phyloP scores from a whole-genome alignment of 2,113 vertebrate genomes.

The Rhadina sibilatrix region DNA sequence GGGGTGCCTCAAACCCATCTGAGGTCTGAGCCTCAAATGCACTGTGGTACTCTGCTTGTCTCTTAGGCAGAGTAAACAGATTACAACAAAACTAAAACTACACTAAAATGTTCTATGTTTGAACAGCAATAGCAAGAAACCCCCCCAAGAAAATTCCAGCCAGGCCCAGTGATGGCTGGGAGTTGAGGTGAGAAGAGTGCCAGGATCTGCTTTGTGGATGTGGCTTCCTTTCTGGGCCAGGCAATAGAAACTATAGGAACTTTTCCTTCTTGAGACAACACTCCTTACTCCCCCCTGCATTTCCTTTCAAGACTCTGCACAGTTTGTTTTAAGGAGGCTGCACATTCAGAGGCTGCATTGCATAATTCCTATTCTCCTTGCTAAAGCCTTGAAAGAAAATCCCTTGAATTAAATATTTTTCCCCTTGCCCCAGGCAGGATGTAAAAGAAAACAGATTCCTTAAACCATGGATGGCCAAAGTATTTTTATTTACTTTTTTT shows the following conservation, averaged over 20 bases:
- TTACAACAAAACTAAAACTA: background rate
- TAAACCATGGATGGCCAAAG: background rate
- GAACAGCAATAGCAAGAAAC: background rate
- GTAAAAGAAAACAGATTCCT: background rate
- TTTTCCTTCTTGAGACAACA: background rate
- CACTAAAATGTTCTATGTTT: background rate
- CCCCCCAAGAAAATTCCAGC: fast-evolving
- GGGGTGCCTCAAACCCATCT: background rate
- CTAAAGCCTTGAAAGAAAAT: background rate
- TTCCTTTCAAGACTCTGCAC: background rate
- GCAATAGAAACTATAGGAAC: background rate
- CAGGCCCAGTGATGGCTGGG: fast-evolving
- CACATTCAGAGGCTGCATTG: background rate
- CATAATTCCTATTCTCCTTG: background rate
- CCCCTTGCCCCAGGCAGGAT: background rate
- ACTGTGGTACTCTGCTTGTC: background rate
- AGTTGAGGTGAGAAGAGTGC: background rate
- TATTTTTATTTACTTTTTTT: background rate
- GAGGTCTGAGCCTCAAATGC: background rate
- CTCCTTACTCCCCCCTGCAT: fast-evolving
- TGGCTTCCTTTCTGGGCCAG: background rate
- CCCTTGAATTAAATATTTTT: background rate
- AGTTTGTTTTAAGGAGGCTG: background rate
- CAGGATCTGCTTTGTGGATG: background rate
- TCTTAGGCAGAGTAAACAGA: background rate